Evolutionary conservation across 2,797 vertebrate species (phyloP).

Genomic region (Falco cherrug): DNA sequence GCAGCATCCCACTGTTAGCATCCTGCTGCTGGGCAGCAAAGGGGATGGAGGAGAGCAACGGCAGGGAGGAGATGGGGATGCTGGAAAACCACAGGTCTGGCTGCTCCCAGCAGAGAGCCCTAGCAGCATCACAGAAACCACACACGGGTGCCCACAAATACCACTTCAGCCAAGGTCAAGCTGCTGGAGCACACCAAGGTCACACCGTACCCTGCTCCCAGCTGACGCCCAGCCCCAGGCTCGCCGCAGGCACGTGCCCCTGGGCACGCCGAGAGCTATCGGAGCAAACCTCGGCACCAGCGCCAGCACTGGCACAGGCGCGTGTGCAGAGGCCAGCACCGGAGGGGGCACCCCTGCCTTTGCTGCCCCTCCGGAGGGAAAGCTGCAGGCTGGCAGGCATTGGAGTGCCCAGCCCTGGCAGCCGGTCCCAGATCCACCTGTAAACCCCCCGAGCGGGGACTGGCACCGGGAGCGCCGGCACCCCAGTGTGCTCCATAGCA

Average conservation of each 20-base stretch:
- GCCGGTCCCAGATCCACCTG: neutral
- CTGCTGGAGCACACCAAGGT: neutral
- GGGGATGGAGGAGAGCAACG: rapidly evolving
- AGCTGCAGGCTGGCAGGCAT: neutral
- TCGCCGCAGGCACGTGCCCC: neutral
- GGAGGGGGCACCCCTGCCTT: neutral
- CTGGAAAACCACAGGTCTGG: neutral
- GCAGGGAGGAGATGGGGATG: neutral
- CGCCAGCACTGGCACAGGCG: neutral
- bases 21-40: neutral
- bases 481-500: rapidly evolving
- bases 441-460: neutral
- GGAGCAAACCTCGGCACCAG: neutral
- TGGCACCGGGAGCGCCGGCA: neutral
- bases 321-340: rapidly evolving
- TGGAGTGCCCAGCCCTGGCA: neutral
- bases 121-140: neutral
- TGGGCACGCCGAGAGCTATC: neutral
- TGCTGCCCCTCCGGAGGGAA: neutral
- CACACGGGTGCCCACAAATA: neutral
- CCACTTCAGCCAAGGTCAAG: constrained; percentile 1
- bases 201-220: neutral
- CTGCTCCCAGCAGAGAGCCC: neutral
- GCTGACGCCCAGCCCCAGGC: neutral
- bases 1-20: neutral